phyloP scores from a whole-genome alignment of 2,797 vertebrate genomes.

The Falco rusticolus region DNA sequence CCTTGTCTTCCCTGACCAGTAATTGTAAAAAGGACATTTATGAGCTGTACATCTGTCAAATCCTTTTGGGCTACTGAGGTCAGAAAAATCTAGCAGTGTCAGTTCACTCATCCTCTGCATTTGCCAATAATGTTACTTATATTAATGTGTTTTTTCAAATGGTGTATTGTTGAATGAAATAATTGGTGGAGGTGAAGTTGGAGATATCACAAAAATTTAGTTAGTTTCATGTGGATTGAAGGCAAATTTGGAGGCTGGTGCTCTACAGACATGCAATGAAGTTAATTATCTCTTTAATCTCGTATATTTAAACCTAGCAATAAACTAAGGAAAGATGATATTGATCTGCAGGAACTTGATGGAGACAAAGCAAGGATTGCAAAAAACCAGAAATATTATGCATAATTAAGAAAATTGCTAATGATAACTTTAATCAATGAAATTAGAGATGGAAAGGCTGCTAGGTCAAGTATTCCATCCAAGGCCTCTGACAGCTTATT shows the following conservation, averaged over 20 bases:
- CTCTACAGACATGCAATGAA: neutral
- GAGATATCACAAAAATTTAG: neutral
- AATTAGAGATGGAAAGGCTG: neutral
- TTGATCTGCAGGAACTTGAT: neutral
- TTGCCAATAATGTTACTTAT: constrained; percentile 8
- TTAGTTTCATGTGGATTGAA: neutral
- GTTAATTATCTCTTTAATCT: constrained; percentile 11
- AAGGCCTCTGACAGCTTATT: neutral
- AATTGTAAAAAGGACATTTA: neutral
- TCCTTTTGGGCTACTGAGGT: neutral
- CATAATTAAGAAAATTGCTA: constrained; percentile 32
- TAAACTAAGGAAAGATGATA: constrained; percentile 6
- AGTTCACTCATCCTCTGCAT: neutral
- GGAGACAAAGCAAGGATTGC: neutral
- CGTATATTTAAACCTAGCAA: neutral
- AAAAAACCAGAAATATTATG: constrained; percentile 22
- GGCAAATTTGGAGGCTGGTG: neutral
- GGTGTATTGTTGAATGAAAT: constrained; percentile 2
- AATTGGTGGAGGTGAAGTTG: neutral
- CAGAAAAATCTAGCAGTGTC: constrained; percentile 6
- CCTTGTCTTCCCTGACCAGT: neutral
- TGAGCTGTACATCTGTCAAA: neutral
- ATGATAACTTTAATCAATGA: constrained; percentile 17
- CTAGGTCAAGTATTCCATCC: neutral
- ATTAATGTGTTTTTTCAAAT: constrained; percentile 10